phyloP scores from a whole-genome alignment of 1,140 invertebrate species.

The Chironomus tepperi region DNA sequence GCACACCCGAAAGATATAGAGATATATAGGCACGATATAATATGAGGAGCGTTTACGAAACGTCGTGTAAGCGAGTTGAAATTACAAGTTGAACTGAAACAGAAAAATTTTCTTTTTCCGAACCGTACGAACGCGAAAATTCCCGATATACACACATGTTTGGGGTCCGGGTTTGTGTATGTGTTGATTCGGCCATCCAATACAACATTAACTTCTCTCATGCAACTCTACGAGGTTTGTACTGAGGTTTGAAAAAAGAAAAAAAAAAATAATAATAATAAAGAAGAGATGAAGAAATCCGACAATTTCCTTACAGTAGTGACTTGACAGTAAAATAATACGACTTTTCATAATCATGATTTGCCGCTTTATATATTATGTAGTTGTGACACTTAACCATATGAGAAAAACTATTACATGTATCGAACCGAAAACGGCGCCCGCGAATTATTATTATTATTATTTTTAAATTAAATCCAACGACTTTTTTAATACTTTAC shows the following conservation, averaged over 20 bases:
- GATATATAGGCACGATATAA: background rate
- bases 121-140: conserved; percentile 6
- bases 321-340: background rate
- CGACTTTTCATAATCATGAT: background rate
- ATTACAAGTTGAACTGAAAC: conserved; percentile 2
- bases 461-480: too few relatives aligned
- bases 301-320: conserved; percentile 1
- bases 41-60: conserved; percentile 18
- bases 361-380: background rate
- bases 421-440: background rate
- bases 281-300: background rate
- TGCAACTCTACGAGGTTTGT: background rate
- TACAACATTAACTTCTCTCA: background rate
- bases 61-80: background rate
- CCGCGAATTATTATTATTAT: background rate
- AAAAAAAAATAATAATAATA: too few relatives aligned
- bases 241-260: too few relatives aligned
- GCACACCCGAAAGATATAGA: conserved; percentile 1
- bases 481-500: too few relatives aligned
- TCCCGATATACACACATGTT: background rate
- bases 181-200: background rate
- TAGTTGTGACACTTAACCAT: conserved; percentile 12
- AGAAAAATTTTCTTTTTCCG: background rate
- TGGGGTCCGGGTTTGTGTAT: background rate
- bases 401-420: conserved; percentile 2